Conservation (phyloP, 2,113 vertebrate species). For the Hippopotamus amphibius region DNA sequence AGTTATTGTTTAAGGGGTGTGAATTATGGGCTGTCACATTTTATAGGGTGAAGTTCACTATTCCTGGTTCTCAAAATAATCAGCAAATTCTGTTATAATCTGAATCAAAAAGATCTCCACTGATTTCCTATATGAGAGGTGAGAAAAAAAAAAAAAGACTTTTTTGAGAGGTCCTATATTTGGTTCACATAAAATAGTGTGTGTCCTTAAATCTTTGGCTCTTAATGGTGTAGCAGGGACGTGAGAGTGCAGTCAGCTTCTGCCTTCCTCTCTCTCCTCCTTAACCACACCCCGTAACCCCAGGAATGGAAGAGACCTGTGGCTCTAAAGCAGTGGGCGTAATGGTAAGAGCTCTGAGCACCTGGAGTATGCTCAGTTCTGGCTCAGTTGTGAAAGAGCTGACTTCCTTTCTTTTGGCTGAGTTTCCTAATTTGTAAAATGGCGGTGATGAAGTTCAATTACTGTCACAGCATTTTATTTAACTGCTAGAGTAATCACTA, state of each 20-base stretch:
- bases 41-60: background rate
- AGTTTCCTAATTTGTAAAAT: conserved; percentile 44
- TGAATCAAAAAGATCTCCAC: background rate
- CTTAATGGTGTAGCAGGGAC: background rate
- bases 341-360: background rate
- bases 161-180: background rate
- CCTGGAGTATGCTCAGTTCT: background rate
- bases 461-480: background rate
- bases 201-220: background rate
- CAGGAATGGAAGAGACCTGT: background rate
- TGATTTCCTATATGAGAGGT: background rate
- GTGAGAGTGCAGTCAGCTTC: background rate
- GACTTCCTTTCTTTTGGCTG: background rate
- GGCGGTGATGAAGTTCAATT: background rate
- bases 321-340: background rate
- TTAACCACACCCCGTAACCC: fast-evolving
- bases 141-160: background rate
- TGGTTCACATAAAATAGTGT: background rate
- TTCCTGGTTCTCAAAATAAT: conserved; percentile 46
- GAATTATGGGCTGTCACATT: background rate
- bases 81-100: background rate
- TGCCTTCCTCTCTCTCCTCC: background rate
- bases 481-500: background rate
- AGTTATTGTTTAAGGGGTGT: background rate
- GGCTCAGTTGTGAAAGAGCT: background rate